Base-by-base conservation (phyloP, 2,888 invertebrate species). In the Aleiodes testaceus region DNA sequence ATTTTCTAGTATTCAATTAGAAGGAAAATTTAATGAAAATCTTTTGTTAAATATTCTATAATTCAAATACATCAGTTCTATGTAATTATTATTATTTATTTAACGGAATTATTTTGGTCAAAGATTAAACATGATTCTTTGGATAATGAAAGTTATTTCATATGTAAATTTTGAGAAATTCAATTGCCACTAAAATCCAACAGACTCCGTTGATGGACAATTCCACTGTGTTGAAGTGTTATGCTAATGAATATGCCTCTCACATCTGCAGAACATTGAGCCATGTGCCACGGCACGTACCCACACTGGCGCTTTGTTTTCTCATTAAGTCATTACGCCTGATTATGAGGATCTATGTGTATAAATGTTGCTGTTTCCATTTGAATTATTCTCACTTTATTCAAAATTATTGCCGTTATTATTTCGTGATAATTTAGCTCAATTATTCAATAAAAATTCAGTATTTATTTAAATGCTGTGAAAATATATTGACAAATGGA, bases 251-350 rank as follows among this genome's bases (percentile, higher is more conserved):
- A 59, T 76, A 77, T 78, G 77, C 77, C 69, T 74, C 77, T 79
- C 79, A 79, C 76, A 79, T 79, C 75, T 75, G 75, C 69, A 72
- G 68, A 66, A 65, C 53, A 70, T 52, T 70, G 67, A 69, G 52
- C 53, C 66, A 72, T 65, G 69, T 75, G 66, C 53, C 52, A 49
- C 59, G 61, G 63, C 72, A 73, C 68, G 49, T 67, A 55, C 42
- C 64, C 36, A 42, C 63, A 64, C 36, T 36, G 72, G 59, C 76
- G 70, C 77, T 80, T 79, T 79, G 79, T 80, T 80, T 79, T 74
- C 59, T 59, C 59, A 42, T 59, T 42, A 59, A 59, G 73, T 76
- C 78, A 78, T 80, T 80, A 80, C 75, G 59, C 76, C 78, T 78
- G 77, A 80, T 79, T 79, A 79, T 78, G 75, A 79, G 73, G 20